phyloP scores from a whole-genome alignment of 1,140 invertebrate species.

The Stratiolaelaps scimitus region DNA sequence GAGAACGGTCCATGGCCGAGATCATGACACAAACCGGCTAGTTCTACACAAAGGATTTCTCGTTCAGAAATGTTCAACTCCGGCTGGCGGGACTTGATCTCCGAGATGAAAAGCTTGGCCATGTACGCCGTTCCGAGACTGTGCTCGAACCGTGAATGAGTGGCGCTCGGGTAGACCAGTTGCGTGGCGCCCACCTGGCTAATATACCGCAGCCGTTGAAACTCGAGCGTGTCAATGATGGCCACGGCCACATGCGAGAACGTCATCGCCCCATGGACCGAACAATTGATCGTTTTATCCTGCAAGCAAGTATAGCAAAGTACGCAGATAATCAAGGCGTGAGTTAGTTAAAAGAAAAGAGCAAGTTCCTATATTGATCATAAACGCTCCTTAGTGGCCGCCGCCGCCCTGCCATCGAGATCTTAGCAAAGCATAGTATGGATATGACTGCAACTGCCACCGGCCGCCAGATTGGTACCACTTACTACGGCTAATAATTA shows the following conservation, averaged over 20 bases:
- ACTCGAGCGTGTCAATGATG: slow-evolving; percentile 52
- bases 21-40: slow-evolving; percentile 57
- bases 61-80: slow-evolving; percentile 42
- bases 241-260: slow-evolving; percentile 43
- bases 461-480: no score
- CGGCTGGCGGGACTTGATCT: slow-evolving; percentile 41
- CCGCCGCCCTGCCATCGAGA: no score
- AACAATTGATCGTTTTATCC: slow-evolving; percentile 31
- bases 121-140: slow-evolving; percentile 48
- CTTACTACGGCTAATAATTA: no score
- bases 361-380: no score
- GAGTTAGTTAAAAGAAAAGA: no score
- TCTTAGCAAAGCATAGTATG: no score
- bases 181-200: slow-evolving; percentile 48
- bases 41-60: slow-evolving; percentile 47
- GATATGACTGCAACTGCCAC: no score
- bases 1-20: slow-evolving; percentile 56
- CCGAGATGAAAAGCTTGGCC: slow-evolving; percentile 41
- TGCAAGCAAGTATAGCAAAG: no score
- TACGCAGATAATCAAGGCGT: no score
- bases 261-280: slow-evolving; percentile 46
- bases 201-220: slow-evolving; percentile 49
- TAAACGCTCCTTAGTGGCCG: no score
- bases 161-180: slow-evolving; percentile 49
- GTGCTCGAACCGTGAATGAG: slow-evolving; percentile 52